Percentiles rank a stretch among this genome's conserved stretches.
Conservation (phyloP, 2,113 vertebrate genomes). For the Bucco capensis region DNA sequence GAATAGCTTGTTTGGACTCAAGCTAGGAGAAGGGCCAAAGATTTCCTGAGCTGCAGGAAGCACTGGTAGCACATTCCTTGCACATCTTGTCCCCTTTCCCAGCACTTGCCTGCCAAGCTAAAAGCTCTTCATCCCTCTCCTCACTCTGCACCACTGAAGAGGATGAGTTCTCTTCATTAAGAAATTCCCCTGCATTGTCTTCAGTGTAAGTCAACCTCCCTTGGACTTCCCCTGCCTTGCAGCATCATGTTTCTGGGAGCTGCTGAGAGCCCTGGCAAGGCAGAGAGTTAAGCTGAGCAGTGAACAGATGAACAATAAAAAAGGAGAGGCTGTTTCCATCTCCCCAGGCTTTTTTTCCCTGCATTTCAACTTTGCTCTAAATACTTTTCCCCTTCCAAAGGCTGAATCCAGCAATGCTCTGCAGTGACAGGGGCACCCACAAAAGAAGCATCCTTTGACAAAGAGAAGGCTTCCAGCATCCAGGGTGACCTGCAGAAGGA, state of each 20-base stretch:
- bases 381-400: not conserved
- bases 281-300: not conserved
- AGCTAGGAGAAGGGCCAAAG: not conserved
- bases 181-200: not conserved
- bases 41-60: not conserved
- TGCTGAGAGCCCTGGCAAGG: not conserved
- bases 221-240: not conserved
- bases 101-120: accelerated
- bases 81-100: not conserved
- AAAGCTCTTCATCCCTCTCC: not conserved
- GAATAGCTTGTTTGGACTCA: no score
- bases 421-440: not conserved
- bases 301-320: not conserved
- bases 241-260: not conserved
- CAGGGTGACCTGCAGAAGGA: not conserved
- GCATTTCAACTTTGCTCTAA: slow-evolving; percentile 33
- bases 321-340: not conserved
- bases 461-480: not conserved
- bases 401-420: slow-evolving; percentile 15
- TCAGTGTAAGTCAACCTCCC: not conserved
- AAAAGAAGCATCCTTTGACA: slow-evolving; percentile 11
- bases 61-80: not conserved
- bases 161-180: not conserved
- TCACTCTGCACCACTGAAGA: not conserved
- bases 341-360: not conserved